A percentile compares a stretch with the other conserved stretches of the same genome.
Conservation (phyloP, 2,113 vertebrate genomes). For the Bungarus multicinctus region DNA sequence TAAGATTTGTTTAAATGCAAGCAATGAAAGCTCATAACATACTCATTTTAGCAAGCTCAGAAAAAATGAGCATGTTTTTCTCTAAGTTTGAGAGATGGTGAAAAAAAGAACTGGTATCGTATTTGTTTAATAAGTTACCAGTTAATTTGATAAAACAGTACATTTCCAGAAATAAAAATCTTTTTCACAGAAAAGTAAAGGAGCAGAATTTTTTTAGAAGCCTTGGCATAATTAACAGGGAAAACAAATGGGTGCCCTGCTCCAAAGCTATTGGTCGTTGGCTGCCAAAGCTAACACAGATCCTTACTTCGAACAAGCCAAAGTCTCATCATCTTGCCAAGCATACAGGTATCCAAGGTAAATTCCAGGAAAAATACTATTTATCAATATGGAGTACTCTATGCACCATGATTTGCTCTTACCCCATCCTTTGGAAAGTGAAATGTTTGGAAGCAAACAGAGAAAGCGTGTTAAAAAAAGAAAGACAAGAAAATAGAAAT, state of each 20-base stretch:
- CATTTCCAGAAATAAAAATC: neutral
- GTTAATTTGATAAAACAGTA: neutral
- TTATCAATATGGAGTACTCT: neutral
- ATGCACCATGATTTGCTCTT: no score
- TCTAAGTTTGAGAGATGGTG: neutral
- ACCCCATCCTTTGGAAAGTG: neutral
- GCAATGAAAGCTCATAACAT: neutral
- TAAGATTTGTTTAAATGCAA: neutral
- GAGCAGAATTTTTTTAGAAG: neutral
- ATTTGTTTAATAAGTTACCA: neutral
- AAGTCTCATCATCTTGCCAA: neutral
- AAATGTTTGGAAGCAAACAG: neutral
- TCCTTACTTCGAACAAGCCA: neutral
- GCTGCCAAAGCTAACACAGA: neutral
- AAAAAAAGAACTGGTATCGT: neutral
- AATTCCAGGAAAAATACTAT: accelerated
- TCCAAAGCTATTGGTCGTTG: neutral
- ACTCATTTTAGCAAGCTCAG: neutral
- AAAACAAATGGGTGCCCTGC: accelerated
- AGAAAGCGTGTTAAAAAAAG: neutral
- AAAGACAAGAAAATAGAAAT: neutral
- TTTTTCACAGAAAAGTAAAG: neutral
- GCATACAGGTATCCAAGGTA: neutral
- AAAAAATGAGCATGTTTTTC: neutral
- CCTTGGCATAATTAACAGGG: neutral